Conservation (phyloP, 2,797 vertebrate species). For the Adrianichthys oophorus region DNA sequence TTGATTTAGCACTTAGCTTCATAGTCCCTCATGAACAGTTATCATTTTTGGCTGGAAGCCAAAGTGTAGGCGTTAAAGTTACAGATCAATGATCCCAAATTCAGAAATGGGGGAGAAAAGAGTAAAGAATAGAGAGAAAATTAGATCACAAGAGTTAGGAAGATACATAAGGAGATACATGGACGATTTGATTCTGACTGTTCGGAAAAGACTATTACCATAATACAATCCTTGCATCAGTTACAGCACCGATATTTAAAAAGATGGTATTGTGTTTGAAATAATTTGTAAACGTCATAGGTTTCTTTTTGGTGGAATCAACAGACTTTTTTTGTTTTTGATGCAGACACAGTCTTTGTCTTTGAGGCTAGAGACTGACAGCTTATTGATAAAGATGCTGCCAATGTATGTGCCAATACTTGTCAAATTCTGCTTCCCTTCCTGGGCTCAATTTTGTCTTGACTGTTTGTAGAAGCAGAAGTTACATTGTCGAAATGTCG, state of each 20-base stretch:
- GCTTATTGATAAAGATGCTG: too few relatives aligned
- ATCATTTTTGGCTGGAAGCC: constrained; percentile 74
- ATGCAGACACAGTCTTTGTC: too few relatives aligned
- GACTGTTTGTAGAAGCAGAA: too few relatives aligned
- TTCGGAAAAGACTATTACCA: not conserved
- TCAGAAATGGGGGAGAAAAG: constrained; percentile 47
- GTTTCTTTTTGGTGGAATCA: not conserved
- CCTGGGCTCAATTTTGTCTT: too few relatives aligned
- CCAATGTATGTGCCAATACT: too few relatives aligned
- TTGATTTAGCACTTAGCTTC: constrained; percentile 85
- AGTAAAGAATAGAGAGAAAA: constrained; percentile 34
- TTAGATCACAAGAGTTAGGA: constrained; percentile 27
- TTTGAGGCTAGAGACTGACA: too few relatives aligned
- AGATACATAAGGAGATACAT: not conserved
- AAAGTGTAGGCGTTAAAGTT: constrained; percentile 75
- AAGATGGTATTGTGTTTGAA: not conserved
- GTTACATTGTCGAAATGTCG: too few relatives aligned
- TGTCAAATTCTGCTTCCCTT: too few relatives aligned
- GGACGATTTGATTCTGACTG: not conserved
- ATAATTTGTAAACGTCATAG: not conserved
- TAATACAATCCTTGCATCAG: not conserved
- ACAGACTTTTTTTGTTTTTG: too few relatives aligned
- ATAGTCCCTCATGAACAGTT: constrained; percentile 81
- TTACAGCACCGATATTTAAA: not conserved
- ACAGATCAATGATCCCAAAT: constrained; percentile 75